Base-by-base conservation (phyloP, 2,888 invertebrate genomes). In the Tenthredo notha region DNA sequence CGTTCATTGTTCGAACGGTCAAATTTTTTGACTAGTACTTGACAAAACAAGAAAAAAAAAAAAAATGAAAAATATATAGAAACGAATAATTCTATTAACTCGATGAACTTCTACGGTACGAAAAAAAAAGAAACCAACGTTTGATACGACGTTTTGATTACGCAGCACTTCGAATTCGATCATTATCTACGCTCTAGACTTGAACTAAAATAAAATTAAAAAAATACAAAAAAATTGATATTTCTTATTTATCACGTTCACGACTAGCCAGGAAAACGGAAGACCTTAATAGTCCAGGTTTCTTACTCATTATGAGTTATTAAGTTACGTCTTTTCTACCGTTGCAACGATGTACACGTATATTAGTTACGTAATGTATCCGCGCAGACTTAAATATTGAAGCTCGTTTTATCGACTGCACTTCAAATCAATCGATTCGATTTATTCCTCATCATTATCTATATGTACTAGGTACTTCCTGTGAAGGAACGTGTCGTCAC, bases 341-440 rank as follows among this genome's bases (percentile, higher is more conserved):
- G 21, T 25, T 25, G 25, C 61, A 61, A 10, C 61, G 61, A 61
- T 25, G 3, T 25, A 61, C 61, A 61, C 61, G 61, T 61, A 61
- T 61, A 54, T 70, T 33, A 74, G 43, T 43, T 40, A n/a, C 72
- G 72, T 40, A 74, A 21, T 43, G 25, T 40, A 21, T 70, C 37
- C 33, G n/a, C 33, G n/a, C 21, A 2, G n/a, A 43, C 43, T 40
- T 12, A n/a, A n/a, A 43, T 15, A 43, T 74, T 15, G 15, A 12
- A 25, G n/a, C 70, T 37, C 21, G 40, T 74, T 43, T 74, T 43
- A 74, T 74, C 72, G 43, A 74, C 37, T 43, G 43, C 40, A 40
- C 72, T 37, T 37, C 72, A 74, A 74, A 74, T 74, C 72, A 43
- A 74, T 40, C 72, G 72, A 43, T 12, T 43, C 43, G 72, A 43